These are phyloP conservation scores for Agrotis exclamationis DNA, from an alignment of 2,888 invertebrate genomes.

Conservation along the genomic window DNA sequence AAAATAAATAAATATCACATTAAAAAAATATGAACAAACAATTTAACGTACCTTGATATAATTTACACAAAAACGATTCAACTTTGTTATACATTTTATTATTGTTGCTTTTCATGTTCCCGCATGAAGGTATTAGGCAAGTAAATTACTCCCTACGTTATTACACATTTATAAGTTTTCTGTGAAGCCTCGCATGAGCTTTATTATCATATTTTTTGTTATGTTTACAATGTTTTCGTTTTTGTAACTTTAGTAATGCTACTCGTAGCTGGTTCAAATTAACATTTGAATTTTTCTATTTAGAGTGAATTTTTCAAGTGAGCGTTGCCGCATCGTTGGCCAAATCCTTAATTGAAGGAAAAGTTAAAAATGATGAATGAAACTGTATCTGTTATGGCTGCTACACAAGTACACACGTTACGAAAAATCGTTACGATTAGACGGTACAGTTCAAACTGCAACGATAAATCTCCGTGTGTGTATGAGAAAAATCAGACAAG, in stretches of 20 bases:
- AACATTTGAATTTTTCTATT: neutral
- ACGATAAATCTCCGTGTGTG: too few relatives aligned
- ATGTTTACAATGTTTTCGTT: slow-evolving; percentile 13
- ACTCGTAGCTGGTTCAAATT: neutral
- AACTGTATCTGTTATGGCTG: too few relatives aligned
- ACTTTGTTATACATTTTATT: slow-evolving; percentile 17
- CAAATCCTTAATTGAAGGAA: too few relatives aligned
- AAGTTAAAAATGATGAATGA: too few relatives aligned
- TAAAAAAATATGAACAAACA: neutral
- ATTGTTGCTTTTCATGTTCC: slow-evolving; percentile 24
- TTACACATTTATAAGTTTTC: slow-evolving; percentile 11
- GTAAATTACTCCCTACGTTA: slow-evolving; percentile 22
- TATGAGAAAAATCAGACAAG: too few relatives aligned
- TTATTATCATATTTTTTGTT: slow-evolving; percentile 15
- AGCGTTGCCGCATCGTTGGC: too few relatives aligned
- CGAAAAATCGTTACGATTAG: too few relatives aligned
- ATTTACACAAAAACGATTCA: slow-evolving; percentile 21
- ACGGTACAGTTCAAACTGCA: too few relatives aligned
- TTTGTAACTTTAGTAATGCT: neutral
- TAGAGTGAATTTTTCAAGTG: neutral
- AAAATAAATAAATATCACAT: neutral
- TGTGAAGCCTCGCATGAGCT: neutral
- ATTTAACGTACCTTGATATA: slow-evolving; percentile 8
- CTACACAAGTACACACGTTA: too few relatives aligned
- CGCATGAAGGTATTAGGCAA: neutral